Evolutionary conservation across 2,888 invertebrate species (phyloP), one percentile per base, ranked within the genome.

Genomic region (Eupithecia subfuscata): DNA sequence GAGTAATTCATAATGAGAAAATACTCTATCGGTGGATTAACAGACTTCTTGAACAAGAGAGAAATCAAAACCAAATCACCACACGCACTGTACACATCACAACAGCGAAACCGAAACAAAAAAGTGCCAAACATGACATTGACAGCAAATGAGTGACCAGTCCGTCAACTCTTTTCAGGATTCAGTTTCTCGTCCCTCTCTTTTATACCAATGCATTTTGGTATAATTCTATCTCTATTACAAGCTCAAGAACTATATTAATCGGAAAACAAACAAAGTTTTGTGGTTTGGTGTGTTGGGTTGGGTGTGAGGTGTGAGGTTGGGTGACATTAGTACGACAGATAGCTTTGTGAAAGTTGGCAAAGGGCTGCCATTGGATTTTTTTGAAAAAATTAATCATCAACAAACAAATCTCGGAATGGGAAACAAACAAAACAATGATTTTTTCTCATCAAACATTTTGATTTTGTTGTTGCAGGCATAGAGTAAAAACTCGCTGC

Each of bases 1-100:
- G 79, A 73, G 70, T 78, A 79, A 81, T 84, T 83, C 89, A 89
- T 88, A 81, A 69, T 83, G 14, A 74, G 25, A 14, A 40, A 65
- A 70, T 12, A 40, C 12, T 43, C n/a, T 67, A 40, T 40, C 43
- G 40, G 43, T 68, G 43, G 11, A 68, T 5, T 68, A 25, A 4
- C 12, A n/a, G 9, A 11, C 4, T 40, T 22, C 22, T 22, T 40
- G 6, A 43, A 25, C 12, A 22, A 12, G 22, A 40, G n/a, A 43
- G 14, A 14, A 68, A 45, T 40, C 22, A 40, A 67, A 67, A 18
- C 37, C 43, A 43, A 45, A 68, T 67, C 43, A 67, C 67, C 22
- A 16, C 18, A 34, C 34, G 16, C 64, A 64, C 64, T 25, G 43
- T 68, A 45, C 68, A 68, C 68, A 68, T 68, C 68, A 68, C 40